Evolutionary conservation across 2,797 vertebrate species (phyloP), one percentile per base, ranked within the genome.

Genomic region (Lacerta viridis): DNA sequence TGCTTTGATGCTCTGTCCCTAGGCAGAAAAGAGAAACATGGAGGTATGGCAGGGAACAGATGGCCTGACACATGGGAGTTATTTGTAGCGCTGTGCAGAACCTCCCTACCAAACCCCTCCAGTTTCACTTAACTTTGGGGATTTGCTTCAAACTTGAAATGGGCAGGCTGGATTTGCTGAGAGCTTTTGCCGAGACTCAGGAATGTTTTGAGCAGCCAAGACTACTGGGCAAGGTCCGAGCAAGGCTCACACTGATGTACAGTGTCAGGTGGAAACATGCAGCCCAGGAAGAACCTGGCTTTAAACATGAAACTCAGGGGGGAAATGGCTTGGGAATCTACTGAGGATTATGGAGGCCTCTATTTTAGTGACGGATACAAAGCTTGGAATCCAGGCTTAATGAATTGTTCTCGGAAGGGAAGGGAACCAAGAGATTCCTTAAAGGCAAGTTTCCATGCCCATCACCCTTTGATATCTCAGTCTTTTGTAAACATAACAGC

Each of bases 11-110:
- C 87, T 91, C 91, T 95, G 93, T 81, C 93, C 79, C 87, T 84
- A 61, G 81, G 23, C 5, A 0, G 61, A 0, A 0, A 3, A 55
- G 83, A 85, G 83, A 85, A 91, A 43, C 88, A 87, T 5, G 89
- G 89, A 61, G 84, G 83, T 4, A 82, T 66, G 90, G 89, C 0
- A 1, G 41, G 1, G 2, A 93, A 94, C 95, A 96, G 94, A 91
- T 95, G 94, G 7, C 79, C 93, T 76, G 76, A 92, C 93, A 89
- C 82, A 90, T 92, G 92, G 27, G 46, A 87, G 92, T 94, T 95
- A 95, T 96, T 96, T 92, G 91, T 86, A 93, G 94, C 92, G 55
- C 61, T 91, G 89, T 64, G 83, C 92, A 82, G 36, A 0, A 0
- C 41, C 64, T n/a, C 81, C 61, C 87, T 77, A 87, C 25, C 7